Conservation (phyloP, 2,113 vertebrate genomes). For the Acanthisitta chloris region DNA sequence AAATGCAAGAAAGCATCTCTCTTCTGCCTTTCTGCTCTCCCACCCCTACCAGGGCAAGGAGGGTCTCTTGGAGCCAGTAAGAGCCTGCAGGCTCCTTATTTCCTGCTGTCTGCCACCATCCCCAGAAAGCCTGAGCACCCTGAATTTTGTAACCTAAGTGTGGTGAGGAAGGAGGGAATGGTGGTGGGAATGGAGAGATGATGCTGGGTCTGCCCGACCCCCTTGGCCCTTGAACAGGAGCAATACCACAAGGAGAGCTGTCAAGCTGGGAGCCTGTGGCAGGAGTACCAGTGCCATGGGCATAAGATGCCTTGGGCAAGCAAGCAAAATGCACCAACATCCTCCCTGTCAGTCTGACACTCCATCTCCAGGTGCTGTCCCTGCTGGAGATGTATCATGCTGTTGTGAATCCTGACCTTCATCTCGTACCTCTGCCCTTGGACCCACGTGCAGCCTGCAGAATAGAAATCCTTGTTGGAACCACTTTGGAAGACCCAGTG, state of each 20-base stretch:
- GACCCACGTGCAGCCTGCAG: not conserved
- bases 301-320: not conserved
- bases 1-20: not conserved
- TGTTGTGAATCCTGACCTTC: rapidly evolving
- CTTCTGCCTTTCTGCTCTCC: not conserved
- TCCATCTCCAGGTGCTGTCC: not conserved
- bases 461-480: not conserved
- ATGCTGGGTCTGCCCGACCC: not conserved
- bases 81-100: not conserved
- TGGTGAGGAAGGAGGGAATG: not conserved
- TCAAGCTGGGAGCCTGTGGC: not conserved
- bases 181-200: not conserved
- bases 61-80: not conserved
- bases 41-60: not conserved
- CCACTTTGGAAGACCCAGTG: rapidly evolving
- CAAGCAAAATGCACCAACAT: rapidly evolving
- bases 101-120: not conserved
- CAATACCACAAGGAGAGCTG: not conserved
- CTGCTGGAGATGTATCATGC: rapidly evolving
- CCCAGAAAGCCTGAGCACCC: not conserved
- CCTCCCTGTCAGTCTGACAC: not conserved
- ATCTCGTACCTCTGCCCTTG: rapidly evolving
- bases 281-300: not conserved
- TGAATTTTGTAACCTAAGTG: not conserved
- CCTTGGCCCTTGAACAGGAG: not conserved